phyloP scores from a whole-genome alignment of 2,888 invertebrate genomes.

The Noctua fimbriata region DNA sequence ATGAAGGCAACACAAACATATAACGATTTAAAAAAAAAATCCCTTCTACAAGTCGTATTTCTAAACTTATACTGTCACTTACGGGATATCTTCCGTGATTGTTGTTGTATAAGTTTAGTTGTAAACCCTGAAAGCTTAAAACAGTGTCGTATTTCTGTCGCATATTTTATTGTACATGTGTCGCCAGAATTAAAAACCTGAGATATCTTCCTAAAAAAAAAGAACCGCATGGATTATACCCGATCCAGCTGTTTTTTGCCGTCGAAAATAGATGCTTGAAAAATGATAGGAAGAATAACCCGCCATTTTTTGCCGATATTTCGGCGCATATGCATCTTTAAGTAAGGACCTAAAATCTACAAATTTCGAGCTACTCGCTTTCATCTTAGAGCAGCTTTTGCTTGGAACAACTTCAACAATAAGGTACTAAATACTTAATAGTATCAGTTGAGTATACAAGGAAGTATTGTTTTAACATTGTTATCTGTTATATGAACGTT shows the following conservation, averaged over 20 bases:
- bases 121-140: too few species aligned
- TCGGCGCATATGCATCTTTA: not conserved
- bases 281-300: not conserved
- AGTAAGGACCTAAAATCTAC: not conserved
- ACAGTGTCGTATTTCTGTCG: not conserved
- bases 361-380: not conserved
- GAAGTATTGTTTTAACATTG: constrained; percentile 66
- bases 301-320: not conserved
- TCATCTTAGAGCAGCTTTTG: constrained; percentile 9
- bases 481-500: constrained; percentile 62
- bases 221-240: not conserved
- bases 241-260: not conserved
- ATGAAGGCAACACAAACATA: not conserved
- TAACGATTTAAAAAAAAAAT: not conserved
- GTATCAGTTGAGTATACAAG: constrained; percentile 62
- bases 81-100: too few species aligned
- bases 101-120: too few species aligned
- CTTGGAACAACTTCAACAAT: constrained; percentile 42
- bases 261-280: not conserved
- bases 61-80: too few species aligned
- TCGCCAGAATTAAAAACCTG: not conserved
- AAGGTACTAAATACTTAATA: constrained; percentile 53
- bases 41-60: too few species aligned
- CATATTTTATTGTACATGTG: not conserved
- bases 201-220: not conserved